Percentiles rank a stretch among this genome's conserved stretches.
Conservation (phyloP, 2,113 vertebrate genomes). For the Labrus mixtus region DNA sequence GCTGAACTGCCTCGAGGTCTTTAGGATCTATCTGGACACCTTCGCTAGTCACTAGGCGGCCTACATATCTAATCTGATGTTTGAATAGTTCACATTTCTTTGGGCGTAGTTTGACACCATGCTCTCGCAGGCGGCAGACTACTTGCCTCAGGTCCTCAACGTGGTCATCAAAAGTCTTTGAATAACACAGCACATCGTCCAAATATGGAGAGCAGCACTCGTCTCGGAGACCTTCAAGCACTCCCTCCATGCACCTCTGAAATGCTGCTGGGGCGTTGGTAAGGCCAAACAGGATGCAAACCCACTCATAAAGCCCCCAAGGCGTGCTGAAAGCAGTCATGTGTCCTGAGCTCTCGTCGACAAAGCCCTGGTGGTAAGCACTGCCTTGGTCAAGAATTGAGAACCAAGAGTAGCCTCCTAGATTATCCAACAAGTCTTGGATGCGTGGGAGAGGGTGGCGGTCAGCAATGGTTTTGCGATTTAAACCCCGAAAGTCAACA, state of each 20-base stretch:
- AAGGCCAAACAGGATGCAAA: not conserved
- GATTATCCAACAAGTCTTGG: not conserved
- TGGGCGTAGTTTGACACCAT: not conserved
- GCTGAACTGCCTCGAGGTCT: conserved; percentile 2
- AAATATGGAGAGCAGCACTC: conserved; percentile 4
- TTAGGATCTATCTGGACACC: conserved; percentile 18
- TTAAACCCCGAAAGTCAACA: not conserved
- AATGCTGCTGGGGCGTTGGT: not conserved
- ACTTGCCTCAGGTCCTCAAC: not conserved
- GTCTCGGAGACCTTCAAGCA: not conserved
- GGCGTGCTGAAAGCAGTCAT: conserved; percentile 16
- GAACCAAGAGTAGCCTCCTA: conserved; percentile 11
- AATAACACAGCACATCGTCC: not conserved
- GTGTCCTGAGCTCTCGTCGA: not conserved
- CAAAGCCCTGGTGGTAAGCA: conserved; percentile 25
- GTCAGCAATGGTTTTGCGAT: conserved; percentile 2
- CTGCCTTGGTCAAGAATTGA: conserved; percentile 22
- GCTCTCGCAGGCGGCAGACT: not conserved
- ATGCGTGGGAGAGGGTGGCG: conserved; percentile 4
- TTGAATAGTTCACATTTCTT: conserved; percentile 5
- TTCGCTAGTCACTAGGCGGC: not conserved
- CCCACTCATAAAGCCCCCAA: conserved; percentile 21
- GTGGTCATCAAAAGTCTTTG: not conserved
- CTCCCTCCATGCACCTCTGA: not conserved
- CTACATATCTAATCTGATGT: conserved; percentile 4